A percentile compares a stretch with the other conserved stretches of the same genome.
Conservation (phyloP, 1,140 invertebrate species). For the Penaeus vannamei region DNA sequence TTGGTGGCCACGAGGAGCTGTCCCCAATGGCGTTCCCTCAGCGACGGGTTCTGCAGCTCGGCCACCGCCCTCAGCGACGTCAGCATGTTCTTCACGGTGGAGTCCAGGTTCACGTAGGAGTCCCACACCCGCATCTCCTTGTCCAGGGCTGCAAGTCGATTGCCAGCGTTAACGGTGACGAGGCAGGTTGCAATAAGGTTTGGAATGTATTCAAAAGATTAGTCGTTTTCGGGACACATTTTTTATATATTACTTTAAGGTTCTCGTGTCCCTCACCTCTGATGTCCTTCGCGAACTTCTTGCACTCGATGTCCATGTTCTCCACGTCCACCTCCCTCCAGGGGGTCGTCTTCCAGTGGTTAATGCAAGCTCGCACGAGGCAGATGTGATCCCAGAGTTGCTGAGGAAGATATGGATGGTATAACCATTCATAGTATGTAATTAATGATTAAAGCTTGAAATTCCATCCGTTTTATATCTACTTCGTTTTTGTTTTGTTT, state of each 20-base stretch:
- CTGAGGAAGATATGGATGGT: not conserved
- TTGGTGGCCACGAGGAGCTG: slow-evolving; percentile 96
- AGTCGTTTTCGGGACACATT: not conserved
- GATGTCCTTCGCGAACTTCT: slow-evolving; percentile 96
- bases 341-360: slow-evolving; percentile 96
- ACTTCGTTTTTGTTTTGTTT: no score
- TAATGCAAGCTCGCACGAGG: slow-evolving; percentile 90
- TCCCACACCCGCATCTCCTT: slow-evolving; percentile 93
- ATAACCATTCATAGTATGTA: no score
- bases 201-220: no score
- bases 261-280: slow-evolving; percentile 73
- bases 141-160: slow-evolving; percentile 77
- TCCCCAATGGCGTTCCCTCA: slow-evolving; percentile 95
- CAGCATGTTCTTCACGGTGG: slow-evolving; percentile 92
- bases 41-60: slow-evolving; percentile 95
- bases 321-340: slow-evolving; percentile 98
- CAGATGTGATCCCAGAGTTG: slow-evolving; percentile 87
- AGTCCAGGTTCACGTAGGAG: slow-evolving; percentile 86
- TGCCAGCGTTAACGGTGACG: no score
- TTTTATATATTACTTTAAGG: not conserved
- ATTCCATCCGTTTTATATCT: no score
- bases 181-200: no score
- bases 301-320: slow-evolving; percentile 98
- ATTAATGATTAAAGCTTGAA: no score
- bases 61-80: slow-evolving; percentile 91